These are phyloP conservation scores for Morus bassanus DNA, from an alignment of 2,797 vertebrate genomes.

Conservation along the genomic window DNA sequence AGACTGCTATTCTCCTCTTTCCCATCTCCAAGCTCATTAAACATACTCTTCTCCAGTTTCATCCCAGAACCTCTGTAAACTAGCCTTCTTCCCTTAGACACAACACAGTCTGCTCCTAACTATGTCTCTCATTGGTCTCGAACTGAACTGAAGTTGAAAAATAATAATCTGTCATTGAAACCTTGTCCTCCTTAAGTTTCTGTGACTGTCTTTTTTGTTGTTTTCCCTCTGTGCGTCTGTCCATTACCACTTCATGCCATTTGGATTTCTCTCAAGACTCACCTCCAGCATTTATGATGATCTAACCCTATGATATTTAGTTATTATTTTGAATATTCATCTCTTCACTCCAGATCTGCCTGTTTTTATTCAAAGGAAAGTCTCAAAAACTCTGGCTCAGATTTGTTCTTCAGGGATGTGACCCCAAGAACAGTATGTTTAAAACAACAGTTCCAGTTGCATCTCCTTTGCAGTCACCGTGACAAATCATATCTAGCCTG, in stretches of 20 bases:
- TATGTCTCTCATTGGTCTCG: background rate
- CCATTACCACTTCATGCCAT: background rate
- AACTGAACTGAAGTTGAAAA: background rate
- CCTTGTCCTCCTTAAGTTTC: background rate
- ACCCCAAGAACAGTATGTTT: background rate
- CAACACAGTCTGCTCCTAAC: background rate
- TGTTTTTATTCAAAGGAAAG: background rate
- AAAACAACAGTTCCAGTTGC: background rate
- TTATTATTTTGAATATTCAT: conserved; percentile 22
- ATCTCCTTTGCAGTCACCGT: background rate
- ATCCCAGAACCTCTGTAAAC: background rate
- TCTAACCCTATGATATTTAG: background rate
- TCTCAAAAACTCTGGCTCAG: background rate
- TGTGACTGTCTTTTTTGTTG: background rate
- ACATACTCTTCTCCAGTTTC: background rate
- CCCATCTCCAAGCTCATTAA: background rate
- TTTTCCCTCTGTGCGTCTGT: background rate
- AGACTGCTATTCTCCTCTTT: background rate
- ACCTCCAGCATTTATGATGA: background rate
- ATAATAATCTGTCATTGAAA: background rate
- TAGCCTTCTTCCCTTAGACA: background rate
- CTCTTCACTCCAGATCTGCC: background rate
- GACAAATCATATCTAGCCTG: conserved; percentile 23
- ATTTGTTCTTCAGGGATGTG: background rate
- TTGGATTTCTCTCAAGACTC: background rate